Base-by-base conservation (phyloP, 53 echinoderm and acorn worm genomes). In the Astropecten irregularis region DNA sequence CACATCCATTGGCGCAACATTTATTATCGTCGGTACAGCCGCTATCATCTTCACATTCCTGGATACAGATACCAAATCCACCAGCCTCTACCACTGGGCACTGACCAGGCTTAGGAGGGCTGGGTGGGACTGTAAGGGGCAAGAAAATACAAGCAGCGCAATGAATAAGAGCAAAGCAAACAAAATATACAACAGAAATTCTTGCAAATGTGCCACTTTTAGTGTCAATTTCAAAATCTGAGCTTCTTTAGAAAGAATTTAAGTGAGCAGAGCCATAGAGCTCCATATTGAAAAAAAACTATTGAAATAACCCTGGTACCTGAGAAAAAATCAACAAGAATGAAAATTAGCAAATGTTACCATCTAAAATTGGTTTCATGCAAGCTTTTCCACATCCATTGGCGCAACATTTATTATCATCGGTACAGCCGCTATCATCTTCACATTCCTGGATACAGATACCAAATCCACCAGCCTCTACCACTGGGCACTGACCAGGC, bases 301-400 rank as follows among this genome's bases (percentile, higher is more conserved):
- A n/a, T n/a, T n/a, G n/a, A n/a, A n/a, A n/a, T n/a, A n/a, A n/a
- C n/a, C n/a, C n/a, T n/a, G n/a, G n/a, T n/a, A n/a, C n/a, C n/a
- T n/a, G n/a, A n/a, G n/a, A n/a, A n/a, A n/a, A n/a, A n/a, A n/a
- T n/a, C n/a, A n/a, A n/a, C n/a, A n/a, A n/a, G n/a, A n/a, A n/a
- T n/a, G n/a, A n/a, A n/a, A n/a, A n/a, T n/a, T n/a, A n/a, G n/a
- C n/a, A n/a, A n/a, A n/a, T n/a, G n/a, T n/a, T n/a, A n/a, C n/a
- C n/a, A n/a, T n/a, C n/a, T n/a, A n/a, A n/a, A n/a, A 30, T 0
- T 33, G 62, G 62, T 30, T 28, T 46, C 74, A 74, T 55, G 13
- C 74, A 74, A 26, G 55, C 56, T 15, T 74, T 35, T 2, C 76
- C 81, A 68, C 87, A 87, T 42, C 88, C 88, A 34, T 88, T 88